Percentiles rank a stretch among this genome's conserved stretches.
Conservation (phyloP, 2,888 invertebrate species). For the Amphipoea lucens region DNA sequence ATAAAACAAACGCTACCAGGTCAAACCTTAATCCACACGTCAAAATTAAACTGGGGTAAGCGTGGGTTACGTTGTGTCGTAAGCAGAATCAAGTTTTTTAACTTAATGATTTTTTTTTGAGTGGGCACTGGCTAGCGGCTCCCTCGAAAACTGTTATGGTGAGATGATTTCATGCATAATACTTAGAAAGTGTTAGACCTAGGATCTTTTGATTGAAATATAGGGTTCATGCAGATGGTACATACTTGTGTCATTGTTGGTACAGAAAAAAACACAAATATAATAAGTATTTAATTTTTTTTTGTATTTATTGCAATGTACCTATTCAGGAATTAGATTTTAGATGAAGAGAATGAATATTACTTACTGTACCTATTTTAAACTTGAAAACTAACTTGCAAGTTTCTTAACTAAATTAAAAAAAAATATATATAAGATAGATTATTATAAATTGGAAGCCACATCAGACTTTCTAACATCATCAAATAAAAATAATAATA, state of each 20-base stretch:
- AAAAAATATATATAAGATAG: not conserved
- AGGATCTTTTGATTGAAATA: not conserved
- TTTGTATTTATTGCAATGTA: too few relatives aligned
- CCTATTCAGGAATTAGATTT: too few relatives aligned
- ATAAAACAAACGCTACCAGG: slow-evolving; percentile 29
- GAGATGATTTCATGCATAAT: slow-evolving; percentile 66
- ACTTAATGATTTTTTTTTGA: slow-evolving; percentile 77
- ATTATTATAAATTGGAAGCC: too few relatives aligned
- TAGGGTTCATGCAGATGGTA: not conserved
- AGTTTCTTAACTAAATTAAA: not conserved
- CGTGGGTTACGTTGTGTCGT: slow-evolving; percentile 82
- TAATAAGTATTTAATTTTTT: too few relatives aligned
- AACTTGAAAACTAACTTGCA: not conserved
- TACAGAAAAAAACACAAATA: too few relatives aligned
- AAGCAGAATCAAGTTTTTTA: slow-evolving; percentile 79
- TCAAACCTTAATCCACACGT: slow-evolving; percentile 68
- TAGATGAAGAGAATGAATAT: not conserved
- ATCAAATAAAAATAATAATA: not conserved
- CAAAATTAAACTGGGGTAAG: slow-evolving; percentile 76
- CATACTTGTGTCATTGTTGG: not conserved
- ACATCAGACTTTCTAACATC: not conserved
- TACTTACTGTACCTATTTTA: too few relatives aligned
- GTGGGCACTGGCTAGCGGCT: slow-evolving; percentile 75
- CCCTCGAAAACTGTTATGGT: slow-evolving; percentile 57
- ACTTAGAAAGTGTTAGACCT: slow-evolving; percentile 57